Evolutionary conservation across 2,888 invertebrate species (phyloP).

Genomic region (Sympetrum striolatum): DNA sequence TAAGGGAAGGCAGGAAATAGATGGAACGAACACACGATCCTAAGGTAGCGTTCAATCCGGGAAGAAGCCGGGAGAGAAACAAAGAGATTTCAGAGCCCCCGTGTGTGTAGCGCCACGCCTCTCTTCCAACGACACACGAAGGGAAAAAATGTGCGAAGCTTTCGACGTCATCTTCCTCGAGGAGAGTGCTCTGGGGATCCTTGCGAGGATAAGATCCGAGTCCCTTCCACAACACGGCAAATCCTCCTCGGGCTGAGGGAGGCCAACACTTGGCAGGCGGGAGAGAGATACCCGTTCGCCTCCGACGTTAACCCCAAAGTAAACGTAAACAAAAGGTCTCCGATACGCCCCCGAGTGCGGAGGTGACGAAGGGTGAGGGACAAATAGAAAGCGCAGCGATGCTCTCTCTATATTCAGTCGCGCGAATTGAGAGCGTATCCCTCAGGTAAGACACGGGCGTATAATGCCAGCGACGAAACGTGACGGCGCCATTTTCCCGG

Average conservation of each 20-base stretch:
- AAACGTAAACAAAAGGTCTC: slow-evolving; percentile 9
- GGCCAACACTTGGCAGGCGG: not conserved
- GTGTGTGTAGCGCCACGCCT: not conserved
- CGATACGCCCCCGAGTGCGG: not conserved
- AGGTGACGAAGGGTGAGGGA: not conserved
- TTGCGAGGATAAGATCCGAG: not conserved
- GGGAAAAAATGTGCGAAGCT: not conserved
- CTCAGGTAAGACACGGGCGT: not conserved
- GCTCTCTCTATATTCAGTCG: not conserved
- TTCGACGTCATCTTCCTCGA: not conserved
- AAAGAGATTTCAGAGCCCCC: not conserved
- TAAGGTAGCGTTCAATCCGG: not conserved
- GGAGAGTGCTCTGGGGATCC: not conserved
- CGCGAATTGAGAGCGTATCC: not conserved
- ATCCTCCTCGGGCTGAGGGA: not conserved
- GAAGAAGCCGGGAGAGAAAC: not conserved
- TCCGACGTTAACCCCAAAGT: slow-evolving; percentile 12
- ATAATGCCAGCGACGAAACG: not conserved
- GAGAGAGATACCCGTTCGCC: not conserved
- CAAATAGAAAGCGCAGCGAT: not conserved
- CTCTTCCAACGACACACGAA: not conserved
- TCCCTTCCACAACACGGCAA: not conserved
- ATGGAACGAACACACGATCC: not conserved
- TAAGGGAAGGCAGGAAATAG: not conserved
- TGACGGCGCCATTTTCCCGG: not conserved